phyloP scores from a whole-genome alignment of 2,888 invertebrate genomes.

The Brenthis ino region DNA sequence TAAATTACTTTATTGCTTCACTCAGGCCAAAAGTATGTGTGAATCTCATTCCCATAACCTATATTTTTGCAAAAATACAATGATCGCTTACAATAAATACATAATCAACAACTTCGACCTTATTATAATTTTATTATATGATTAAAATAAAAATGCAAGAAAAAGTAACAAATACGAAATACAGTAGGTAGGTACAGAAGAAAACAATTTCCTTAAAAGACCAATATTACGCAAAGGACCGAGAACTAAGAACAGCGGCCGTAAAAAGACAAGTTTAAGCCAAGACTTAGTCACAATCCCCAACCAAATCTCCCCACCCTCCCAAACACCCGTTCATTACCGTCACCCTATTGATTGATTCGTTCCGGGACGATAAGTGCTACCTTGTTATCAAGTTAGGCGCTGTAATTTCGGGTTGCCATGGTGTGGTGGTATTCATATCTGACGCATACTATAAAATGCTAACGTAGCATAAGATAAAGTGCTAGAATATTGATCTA shows the following conservation, averaged over 20 bases:
- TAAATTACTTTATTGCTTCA: too few species aligned
- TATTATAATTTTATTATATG: not conserved
- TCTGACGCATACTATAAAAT: slow-evolving; percentile 7
- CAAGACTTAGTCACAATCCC: slow-evolving; percentile 31
- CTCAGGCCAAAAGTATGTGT: too few species aligned
- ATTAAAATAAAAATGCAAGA: not conserved
- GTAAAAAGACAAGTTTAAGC: slow-evolving; percentile 36
- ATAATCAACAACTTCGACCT: too few species aligned
- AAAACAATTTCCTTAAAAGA: slow-evolving; percentile 24
- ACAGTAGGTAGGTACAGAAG: not conserved
- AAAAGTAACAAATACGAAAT: not conserved
- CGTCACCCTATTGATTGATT: slow-evolving; percentile 61
- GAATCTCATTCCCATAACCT: too few species aligned
- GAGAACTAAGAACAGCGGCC: slow-evolving; percentile 24
- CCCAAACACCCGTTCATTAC: slow-evolving; percentile 55
- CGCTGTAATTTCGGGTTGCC: slow-evolving; percentile 38
- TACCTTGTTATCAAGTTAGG: slow-evolving; percentile 60
- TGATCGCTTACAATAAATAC: too few species aligned
- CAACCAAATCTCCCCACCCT: slow-evolving; percentile 41
- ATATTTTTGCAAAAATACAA: too few species aligned
- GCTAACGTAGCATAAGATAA: slow-evolving; percentile 1
- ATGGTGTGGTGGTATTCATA: slow-evolving; percentile 20
- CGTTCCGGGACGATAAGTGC: slow-evolving; percentile 62
- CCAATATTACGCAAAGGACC: slow-evolving; percentile 20
- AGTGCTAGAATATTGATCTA: not conserved